Evolutionary conservation across 2,797 vertebrate genomes (phyloP).

Genomic region (Ptychadena robeensis): DNA sequence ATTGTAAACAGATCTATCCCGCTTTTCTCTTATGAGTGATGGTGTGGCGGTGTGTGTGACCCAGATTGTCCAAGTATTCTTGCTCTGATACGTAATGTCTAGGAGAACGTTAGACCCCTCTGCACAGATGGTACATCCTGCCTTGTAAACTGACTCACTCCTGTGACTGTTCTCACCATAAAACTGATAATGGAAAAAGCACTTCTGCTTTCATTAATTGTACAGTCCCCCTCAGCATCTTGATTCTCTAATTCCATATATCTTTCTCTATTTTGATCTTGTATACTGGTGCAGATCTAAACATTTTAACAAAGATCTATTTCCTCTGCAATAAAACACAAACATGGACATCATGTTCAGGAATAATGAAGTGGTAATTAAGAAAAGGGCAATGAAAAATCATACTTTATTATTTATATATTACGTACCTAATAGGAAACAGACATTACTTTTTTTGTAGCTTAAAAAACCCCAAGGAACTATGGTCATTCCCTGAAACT

Average conservation of each 20-base stretch:
- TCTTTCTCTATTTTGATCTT: slow-evolving; percentile 9
- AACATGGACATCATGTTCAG: slow-evolving; percentile 8
- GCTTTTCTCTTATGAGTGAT: slow-evolving; percentile 77
- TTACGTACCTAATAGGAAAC: slow-evolving; percentile 46
- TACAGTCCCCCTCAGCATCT: not conserved
- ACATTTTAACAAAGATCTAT: slow-evolving; percentile 29
- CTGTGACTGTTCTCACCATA: slow-evolving; percentile 77
- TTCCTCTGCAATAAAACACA: slow-evolving; percentile 32
- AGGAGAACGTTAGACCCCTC: slow-evolving; percentile 76
- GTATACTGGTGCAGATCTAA: not conserved
- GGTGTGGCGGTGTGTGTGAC: slow-evolving; percentile 78
- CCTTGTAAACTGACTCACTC: slow-evolving; percentile 80
- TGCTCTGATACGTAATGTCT: slow-evolving; percentile 80
- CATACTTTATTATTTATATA: slow-evolving; percentile 41
- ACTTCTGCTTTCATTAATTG: slow-evolving; percentile 61
- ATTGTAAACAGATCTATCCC: slow-evolving; percentile 85
- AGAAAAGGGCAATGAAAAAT: slow-evolving; percentile 25
- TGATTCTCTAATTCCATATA: not conserved
- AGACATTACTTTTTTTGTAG: slow-evolving; percentile 10
- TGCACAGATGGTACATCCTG: slow-evolving; percentile 76
- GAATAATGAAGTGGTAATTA: slow-evolving; percentile 49
- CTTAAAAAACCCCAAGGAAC: slow-evolving; percentile 9
- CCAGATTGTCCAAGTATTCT: slow-evolving; percentile 75
- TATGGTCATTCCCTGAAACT: slow-evolving; percentile 35
- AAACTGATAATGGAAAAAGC: slow-evolving; percentile 82